A percentile compares a stretch with the other conserved stretches of the same genome.
These are phyloP conservation scores for Bedellia somnulentella DNA, from an alignment of 2,888 invertebrate species.

Conservation along the genomic window DNA sequence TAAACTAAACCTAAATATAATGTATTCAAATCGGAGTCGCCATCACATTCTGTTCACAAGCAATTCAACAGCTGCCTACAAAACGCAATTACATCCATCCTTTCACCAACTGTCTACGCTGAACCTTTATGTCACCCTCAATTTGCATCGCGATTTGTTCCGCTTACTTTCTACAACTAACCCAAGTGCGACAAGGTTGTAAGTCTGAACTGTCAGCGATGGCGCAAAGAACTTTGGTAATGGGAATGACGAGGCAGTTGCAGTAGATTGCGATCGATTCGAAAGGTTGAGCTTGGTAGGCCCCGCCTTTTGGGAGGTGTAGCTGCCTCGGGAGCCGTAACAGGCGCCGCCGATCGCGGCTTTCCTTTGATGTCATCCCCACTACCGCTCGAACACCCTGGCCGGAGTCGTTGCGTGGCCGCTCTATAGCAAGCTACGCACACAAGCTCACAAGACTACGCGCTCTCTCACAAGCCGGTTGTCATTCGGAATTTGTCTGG, in stretches of 20 bases:
- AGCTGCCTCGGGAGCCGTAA: conserved; percentile 52
- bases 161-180: no score
- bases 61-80: conserved; percentile 47
- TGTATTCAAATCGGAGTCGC: no score
- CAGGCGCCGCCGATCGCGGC: conserved; percentile 43
- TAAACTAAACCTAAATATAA: no score
- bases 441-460: conserved; percentile 53
- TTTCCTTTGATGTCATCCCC: conserved; percentile 41
- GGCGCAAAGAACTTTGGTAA: conserved; percentile 22
- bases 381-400: conserved; percentile 18
- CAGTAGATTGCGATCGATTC: conserved; percentile 39
- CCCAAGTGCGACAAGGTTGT: no score
- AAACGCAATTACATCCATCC: conserved; percentile 55
- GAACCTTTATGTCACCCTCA: conserved; percentile 48
- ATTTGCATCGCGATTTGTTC: conserved; percentile 32
- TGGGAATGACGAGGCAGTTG: conserved; percentile 17
- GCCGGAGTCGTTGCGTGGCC: conserved; percentile 25
- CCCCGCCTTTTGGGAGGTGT: conserved; percentile 52
- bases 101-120: conserved; percentile 44
- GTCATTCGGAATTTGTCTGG: conserved; percentile 35
- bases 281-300: conserved; percentile 47
- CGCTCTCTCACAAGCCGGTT: conserved; percentile 54
- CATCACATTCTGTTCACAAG: no score
- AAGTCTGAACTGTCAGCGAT: no score
- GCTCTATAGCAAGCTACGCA: conserved; percentile 50